These are phyloP conservation scores for Panthera tigris DNA, from an alignment of 2,113 vertebrate species.

Conservation along the genomic window DNA sequence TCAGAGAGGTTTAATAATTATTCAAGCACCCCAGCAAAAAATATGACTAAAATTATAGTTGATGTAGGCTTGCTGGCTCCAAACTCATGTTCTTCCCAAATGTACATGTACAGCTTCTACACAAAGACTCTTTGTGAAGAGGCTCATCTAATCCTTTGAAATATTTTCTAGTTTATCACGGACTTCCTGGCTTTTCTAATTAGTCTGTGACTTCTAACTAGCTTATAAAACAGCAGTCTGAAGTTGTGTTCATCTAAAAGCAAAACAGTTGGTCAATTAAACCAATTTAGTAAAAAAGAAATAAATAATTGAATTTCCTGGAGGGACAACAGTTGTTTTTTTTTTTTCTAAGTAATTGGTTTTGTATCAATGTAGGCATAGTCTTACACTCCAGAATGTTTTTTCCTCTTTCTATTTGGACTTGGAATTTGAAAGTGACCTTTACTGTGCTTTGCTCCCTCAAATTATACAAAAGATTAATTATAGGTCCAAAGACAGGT, in stretches of 20 bases:
- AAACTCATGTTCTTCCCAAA: background rate
- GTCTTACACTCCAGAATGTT: background rate
- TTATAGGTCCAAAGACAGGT: background rate
- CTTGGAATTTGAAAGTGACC: background rate
- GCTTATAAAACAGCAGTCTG: conserved; percentile 35
- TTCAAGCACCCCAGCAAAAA: background rate
- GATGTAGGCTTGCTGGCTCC: background rate
- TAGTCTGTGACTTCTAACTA: conserved; percentile 8
- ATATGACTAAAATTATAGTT: background rate
- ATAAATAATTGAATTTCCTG: conserved; percentile 30
- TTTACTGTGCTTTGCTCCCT: background rate
- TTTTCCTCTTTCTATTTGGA: background rate
- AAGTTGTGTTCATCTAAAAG: conserved; percentile 26
- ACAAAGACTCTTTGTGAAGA: background rate
- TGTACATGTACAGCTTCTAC: background rate
- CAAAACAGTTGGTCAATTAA: conserved; percentile 66
- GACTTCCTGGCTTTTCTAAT: conserved; percentile 41
- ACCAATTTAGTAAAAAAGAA: conserved; percentile 38
- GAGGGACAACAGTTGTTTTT: background rate
- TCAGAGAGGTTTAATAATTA: background rate
- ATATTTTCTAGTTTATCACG: conserved; percentile 31
- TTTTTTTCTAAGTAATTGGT: background rate
- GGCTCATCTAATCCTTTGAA: background rate
- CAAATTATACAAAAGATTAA: background rate
- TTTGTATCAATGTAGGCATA: background rate